These are phyloP conservation scores for Ctenicera cuprea DNA, from an alignment of 2,888 invertebrate species.

Conservation along the genomic window DNA sequence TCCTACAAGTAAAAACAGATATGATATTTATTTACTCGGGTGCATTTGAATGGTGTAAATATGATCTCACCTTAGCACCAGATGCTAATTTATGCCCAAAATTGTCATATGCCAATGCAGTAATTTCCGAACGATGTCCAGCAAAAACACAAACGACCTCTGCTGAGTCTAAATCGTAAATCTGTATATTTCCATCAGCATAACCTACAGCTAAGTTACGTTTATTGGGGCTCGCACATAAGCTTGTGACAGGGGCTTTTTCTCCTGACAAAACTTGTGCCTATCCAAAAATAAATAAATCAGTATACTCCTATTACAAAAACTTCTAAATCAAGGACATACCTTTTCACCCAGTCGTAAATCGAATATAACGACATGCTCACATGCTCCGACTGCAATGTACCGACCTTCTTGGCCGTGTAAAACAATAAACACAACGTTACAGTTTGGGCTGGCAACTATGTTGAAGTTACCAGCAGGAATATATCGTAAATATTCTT, in stretches of 20 bases:
- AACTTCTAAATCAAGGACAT: constrained; percentile 51
- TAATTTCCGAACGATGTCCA: constrained; percentile 91
- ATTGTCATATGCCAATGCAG: constrained; percentile 87
- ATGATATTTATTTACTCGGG: too few relatives aligned
- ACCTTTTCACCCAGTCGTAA: constrained; percentile 89
- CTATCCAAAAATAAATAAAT: constrained; percentile 69
- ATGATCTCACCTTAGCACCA: constrained; percentile 86
- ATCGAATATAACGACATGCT: constrained; percentile 97
- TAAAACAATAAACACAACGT: constrained; percentile 86
- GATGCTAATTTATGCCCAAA: constrained; percentile 91
- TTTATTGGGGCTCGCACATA: constrained; percentile 86
- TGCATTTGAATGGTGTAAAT: too few relatives aligned
- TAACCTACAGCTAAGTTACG: constrained; percentile 93
- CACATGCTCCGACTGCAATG: constrained; percentile 94
- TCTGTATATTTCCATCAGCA: constrained; percentile 89
- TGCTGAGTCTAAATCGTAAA: constrained; percentile 85
- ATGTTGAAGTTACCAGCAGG: constrained; percentile 91
- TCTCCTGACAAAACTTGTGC: constrained; percentile 87
- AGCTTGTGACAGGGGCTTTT: constrained; percentile 84
- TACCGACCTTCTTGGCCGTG: constrained; percentile 87
- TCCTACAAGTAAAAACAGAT: constrained; percentile 84
- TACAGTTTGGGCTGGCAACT: constrained; percentile 87
- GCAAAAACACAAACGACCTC: constrained; percentile 84
- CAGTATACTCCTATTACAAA: neutral
- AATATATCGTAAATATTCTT: constrained; percentile 94